Conservation (phyloP, 2,113 vertebrate species). For the Nothobranchius furzeri region DNA sequence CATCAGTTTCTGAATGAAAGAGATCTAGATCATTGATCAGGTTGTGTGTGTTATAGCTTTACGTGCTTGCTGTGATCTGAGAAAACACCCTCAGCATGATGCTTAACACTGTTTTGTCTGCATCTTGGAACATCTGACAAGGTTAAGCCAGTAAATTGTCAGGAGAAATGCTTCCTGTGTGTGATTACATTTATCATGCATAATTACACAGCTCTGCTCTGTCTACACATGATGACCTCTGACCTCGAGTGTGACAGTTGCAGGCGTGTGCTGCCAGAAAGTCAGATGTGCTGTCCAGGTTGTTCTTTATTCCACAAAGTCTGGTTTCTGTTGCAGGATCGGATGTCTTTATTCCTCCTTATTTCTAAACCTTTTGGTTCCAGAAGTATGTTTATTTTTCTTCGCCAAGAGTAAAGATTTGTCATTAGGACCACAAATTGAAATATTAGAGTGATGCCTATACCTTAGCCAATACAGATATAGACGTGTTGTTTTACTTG, state of each 20-base stretch:
- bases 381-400: conserved; percentile 3
- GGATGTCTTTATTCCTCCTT: conserved; percentile 13
- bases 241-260: conserved; percentile 66
- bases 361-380: conserved; percentile 11
- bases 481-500: not conserved
- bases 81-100: not conserved
- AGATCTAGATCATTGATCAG: not conserved
- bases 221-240: conserved; percentile 66
- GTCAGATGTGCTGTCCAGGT: conserved; percentile 52
- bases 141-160: conserved; percentile 73
- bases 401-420: conserved; percentile 3
- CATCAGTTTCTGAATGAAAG: not conserved
- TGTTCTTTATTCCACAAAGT: conserved; percentile 19
- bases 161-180: conserved; percentile 66
- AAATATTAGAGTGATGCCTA: conserved; percentile 1
- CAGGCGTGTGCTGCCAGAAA: conserved; percentile 60
- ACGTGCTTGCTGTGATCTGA: not conserved
- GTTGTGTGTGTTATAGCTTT: not conserved
- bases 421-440: not conserved
- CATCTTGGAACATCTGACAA: conserved; percentile 84
- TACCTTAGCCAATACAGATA: not conserved
- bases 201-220: conserved; percentile 75
- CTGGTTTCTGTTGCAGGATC: conserved; percentile 39
- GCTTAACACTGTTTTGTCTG: conserved; percentile 57
- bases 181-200: conserved; percentile 75